Evolutionary conservation across 2,113 vertebrate genomes (phyloP).

Genomic region (Xenopus borealis): DNA sequence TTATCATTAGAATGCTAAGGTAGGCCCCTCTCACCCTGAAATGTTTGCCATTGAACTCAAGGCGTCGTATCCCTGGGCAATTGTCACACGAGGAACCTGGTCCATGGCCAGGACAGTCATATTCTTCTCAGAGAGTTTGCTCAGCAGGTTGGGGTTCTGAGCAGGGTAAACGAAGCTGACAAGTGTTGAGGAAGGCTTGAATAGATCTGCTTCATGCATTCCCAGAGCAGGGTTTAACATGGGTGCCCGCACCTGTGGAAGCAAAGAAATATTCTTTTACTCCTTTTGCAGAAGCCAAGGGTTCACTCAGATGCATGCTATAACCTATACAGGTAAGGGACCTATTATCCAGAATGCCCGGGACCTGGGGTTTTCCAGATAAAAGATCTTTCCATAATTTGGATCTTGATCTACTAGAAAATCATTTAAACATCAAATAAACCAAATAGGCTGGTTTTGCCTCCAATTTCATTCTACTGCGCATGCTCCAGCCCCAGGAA

Average conservation of each 20-base stretch:
- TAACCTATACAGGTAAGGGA: no score
- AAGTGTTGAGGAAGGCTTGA: conserved; percentile 80
- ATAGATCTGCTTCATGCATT: conserved; percentile 82
- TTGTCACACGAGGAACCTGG: conserved; percentile 93
- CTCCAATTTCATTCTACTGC: no score
- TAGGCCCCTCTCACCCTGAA: conserved; percentile 72
- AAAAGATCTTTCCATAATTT: no score
- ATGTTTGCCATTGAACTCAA: conserved; percentile 98
- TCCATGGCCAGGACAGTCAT: conserved; percentile 95
- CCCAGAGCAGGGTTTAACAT: conserved; percentile 73
- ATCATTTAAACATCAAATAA: no score
- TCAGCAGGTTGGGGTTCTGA: conserved; percentile 91
- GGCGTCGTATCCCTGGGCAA: conserved; percentile 95
- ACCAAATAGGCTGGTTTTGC: no score
- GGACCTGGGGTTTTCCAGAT: no score
- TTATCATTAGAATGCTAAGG: neutral
- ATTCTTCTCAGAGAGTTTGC: conserved; percentile 78
- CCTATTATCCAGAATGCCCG: no score
- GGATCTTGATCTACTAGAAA: no score
- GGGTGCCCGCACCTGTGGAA: conserved; percentile 84
- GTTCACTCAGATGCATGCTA: neutral
- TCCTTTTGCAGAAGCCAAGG: neutral
- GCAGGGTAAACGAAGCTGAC: conserved; percentile 95
- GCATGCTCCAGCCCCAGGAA: no score
- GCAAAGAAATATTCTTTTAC: neutral